phyloP scores from a whole-genome alignment of 1,140 invertebrate genomes.

The Dreissena polymorpha region DNA sequence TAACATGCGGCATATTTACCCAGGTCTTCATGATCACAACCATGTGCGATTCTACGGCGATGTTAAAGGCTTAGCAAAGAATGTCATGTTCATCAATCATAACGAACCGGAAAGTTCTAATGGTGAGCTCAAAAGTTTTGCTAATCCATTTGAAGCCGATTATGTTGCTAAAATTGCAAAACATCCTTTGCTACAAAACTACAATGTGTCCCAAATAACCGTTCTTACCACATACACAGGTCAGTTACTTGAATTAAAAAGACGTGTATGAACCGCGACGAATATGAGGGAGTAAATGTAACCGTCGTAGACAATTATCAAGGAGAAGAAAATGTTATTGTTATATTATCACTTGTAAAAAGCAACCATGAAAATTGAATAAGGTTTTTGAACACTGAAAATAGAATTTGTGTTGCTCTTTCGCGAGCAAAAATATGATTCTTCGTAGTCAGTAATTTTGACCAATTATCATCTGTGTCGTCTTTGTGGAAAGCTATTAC shows the following conservation, averaged over 20 bases:
- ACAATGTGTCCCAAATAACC: conserved; percentile 51
- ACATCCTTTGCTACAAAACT: conserved; percentile 77
- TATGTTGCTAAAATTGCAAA: conserved; percentile 68
- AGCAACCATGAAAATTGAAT: too few relatives aligned
- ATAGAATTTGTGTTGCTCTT: conserved; percentile 91
- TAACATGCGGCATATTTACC: conserved; percentile 78
- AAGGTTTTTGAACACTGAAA: conserved; percentile 83
- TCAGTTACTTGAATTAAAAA: conserved; percentile 71
- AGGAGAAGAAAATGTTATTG: conserved; percentile 93
- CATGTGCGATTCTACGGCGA: too few relatives aligned
- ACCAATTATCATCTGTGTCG: too few relatives aligned
- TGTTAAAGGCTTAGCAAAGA: too few relatives aligned
- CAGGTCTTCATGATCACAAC: too few relatives aligned
- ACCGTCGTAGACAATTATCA: conserved; percentile 86
- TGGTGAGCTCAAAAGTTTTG: too few relatives aligned
- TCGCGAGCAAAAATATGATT: conserved; percentile 89
- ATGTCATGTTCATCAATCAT: too few relatives aligned
- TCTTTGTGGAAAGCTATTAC: too few relatives aligned
- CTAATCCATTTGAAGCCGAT: too few relatives aligned
- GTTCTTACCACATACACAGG: conserved; percentile 54
- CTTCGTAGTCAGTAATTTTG: too few relatives aligned
- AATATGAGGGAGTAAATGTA: conserved; percentile 78
- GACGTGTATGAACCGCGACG: conserved; percentile 64
- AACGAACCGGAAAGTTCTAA: too few relatives aligned
- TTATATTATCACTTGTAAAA: too few relatives aligned